Evolutionary conservation across 2,113 vertebrate species (phyloP), one percentile per base, ranked within the genome.

Genomic region (Sinocyclocheilus grahami): DNA sequence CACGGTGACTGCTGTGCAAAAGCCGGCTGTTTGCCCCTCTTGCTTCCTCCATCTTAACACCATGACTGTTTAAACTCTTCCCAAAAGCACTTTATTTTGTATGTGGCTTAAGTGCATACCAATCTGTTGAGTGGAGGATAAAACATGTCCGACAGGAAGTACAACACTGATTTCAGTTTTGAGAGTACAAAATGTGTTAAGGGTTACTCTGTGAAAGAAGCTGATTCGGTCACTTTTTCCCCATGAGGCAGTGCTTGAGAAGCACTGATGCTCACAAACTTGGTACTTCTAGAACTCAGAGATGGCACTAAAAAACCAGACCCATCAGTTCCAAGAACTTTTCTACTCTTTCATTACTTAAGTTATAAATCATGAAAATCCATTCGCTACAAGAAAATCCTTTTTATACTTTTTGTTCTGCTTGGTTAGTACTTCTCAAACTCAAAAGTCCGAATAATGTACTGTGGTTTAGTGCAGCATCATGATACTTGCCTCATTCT

Each of bases 301-400:
- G n/a, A 74, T 39, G 82, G 30, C 67, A 37, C 67, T 37, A 39
- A 72, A 74, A 74, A 37, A 37, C 27, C 48, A 71, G 48, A 14
- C 48, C 67, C 81, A n/a, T 55, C 81, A 83, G 30, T 16, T 51
- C 30, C 9, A 83, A 58, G 51, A 72, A 83, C 12, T 74, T 82
- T 58, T 79, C 8, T 81, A 20, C 39, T 9, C 20, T 3, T 18
- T 81, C 22, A 11, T n/a, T 58, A 11, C 63, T 58, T 27, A 67
- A 30, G 63, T 82, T 69, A 83, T 83, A 83, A 83, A 83, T 83
- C 67, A 58, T 83, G 51, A 83, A 83, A 71, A 72, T 72, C 48
- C 65, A 55, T 72, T 46, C n/a, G 3, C 33, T 67, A 24, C 37
- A 39, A n/a, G 55, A 79, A 80, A 80, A 42, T 62, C 55, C 6